phyloP scores from a whole-genome alignment of 2,797 vertebrate genomes.

The Discoglossus pictus region DNA sequence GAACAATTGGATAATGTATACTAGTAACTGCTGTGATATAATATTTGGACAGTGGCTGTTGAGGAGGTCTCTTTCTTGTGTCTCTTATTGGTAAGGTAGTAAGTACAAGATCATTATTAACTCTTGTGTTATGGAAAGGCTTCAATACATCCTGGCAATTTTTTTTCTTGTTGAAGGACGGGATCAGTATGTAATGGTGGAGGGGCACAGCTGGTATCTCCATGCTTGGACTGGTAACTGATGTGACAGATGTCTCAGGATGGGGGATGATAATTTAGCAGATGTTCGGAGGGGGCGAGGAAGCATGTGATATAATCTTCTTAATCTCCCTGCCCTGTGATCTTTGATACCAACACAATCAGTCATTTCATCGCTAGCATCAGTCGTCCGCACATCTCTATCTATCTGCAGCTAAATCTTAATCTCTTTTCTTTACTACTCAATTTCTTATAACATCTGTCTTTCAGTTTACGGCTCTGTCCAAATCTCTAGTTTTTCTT shows the following conservation, averaged over 20 bases:
- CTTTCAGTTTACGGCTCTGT: no score
- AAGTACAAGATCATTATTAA: no score
- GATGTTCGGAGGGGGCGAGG: conserved; percentile 16
- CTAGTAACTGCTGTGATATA: no score
- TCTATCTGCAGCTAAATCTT: no score
- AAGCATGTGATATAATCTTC: conserved; percentile 40
- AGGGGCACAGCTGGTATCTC: background rate
- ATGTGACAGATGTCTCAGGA: conserved; percentile 1
- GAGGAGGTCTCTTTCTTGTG: no score
- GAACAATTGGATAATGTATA: no score
- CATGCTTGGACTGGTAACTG: background rate
- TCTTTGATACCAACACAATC: conserved; percentile 13
- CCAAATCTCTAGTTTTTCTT: no score
- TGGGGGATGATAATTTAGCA: conserved; percentile 26
- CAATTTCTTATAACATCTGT: background rate
- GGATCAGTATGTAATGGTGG: background rate
- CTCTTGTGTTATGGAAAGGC: no score
- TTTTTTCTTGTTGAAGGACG: no score
- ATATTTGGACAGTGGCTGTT: no score
- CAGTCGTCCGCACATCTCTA: background rate
- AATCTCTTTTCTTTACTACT: background rate
- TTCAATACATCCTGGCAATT: no score
- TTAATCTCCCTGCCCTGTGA: conserved; percentile 14
- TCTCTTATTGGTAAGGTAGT: no score
- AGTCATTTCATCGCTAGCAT: background rate